Base-by-base conservation (phyloP, 1,140 invertebrate species). In the Teleogryllus occipitalis region DNA sequence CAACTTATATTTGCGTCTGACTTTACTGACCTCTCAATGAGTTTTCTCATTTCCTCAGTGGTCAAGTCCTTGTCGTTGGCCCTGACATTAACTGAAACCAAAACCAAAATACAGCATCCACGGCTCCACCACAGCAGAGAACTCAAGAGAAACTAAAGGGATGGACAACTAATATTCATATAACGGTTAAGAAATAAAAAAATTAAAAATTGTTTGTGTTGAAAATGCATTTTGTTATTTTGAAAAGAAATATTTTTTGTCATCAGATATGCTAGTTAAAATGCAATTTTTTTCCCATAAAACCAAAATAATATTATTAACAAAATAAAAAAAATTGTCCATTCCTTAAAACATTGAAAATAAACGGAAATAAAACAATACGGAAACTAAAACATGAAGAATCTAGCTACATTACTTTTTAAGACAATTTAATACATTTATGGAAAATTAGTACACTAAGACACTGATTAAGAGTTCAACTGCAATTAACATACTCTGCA, bases 21-120 rank as follows among this genome's bases (percentile, higher is more conserved):
- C 22, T 80, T 80, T 54, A 91, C 90, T 95, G 91, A 96, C 95
- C 94, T 96, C 91, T 97, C 95, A 89, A 97, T 95, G 88, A 97
- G 93, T 92, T 96, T 96, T 89, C 95, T 91, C 93, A 96, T 96
- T 91, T 96, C 95, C 89, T 96, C 95, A 88, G 93, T 95, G 89
- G 93, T 92, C 92, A 95, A 93, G 91, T 95, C 94, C 93, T 95
- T 95, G 88, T 90, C 88, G 89, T 87, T 88, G 88, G 87, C 87
- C 87, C 89, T 90, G 86, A 89, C 85, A 87, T 87, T 92, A 87
- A 92, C 92, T 93, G 92, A 88, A 93, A 93, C 75, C 78, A 79
- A 79, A 79, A 79, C 72, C 47, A 79, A 79, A 79, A 79, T 79
- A 79, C 65, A 79, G 78, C 46, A 47, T 65, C 46, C 22, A 72